Evolutionary conservation across 2,888 invertebrate species (phyloP).

Genomic region (Papilio demoleus): DNA sequence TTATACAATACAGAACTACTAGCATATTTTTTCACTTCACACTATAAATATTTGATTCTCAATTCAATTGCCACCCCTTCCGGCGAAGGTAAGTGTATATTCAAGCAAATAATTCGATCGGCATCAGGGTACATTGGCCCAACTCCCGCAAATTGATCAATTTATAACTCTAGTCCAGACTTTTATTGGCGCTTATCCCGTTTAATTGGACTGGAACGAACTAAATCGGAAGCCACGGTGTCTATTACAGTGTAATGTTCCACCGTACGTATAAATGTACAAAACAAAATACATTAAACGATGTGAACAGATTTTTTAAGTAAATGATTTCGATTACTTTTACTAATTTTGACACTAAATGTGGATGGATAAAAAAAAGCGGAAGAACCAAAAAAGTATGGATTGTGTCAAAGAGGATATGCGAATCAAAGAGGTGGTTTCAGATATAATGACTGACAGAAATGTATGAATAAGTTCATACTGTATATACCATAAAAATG

Average conservation of each 20-base stretch:
- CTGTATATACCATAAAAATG: too few species aligned
- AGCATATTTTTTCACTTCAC: conserved; percentile 13
- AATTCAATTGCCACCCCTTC: conserved; percentile 34
- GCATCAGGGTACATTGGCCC: conserved; percentile 52
- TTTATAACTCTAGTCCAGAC: conserved; percentile 69
- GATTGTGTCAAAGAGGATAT: too few species aligned
- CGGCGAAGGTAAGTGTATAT: conserved; percentile 38
- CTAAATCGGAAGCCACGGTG: conserved; percentile 57
- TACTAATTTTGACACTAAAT: too few species aligned
- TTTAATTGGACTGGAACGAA: conserved; percentile 70
- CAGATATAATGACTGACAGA: too few species aligned
- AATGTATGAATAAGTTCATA: too few species aligned
- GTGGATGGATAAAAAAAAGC: too few species aligned
- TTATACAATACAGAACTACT: neutral
- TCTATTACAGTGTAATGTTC: conserved; percentile 57
- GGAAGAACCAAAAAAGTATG: too few species aligned
- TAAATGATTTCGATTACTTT: neutral
- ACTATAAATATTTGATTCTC: conserved; percentile 25
- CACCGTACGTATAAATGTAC: conserved; percentile 44
- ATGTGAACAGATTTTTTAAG: neutral
- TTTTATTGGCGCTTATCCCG: conserved; percentile 74
- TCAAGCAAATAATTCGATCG: conserved; percentile 40
- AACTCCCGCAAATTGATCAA: conserved; percentile 70
- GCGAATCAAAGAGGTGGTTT: too few species aligned
- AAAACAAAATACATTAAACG: neutral